phyloP scores from a whole-genome alignment of 1,140 invertebrate genomes.

The Oreohelix idahoensis region DNA sequence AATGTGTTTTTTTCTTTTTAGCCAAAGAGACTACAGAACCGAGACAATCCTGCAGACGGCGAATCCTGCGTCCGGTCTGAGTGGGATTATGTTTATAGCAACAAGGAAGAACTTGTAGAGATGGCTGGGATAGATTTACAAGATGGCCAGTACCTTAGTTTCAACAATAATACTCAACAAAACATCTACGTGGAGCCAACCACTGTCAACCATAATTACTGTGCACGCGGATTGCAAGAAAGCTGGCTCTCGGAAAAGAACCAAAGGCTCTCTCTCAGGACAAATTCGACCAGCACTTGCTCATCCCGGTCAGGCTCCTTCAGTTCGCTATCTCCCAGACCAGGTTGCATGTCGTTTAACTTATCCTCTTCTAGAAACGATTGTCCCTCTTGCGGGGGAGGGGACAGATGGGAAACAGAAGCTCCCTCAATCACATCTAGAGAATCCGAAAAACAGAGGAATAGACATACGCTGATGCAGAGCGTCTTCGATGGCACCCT shows the following conservation, averaged over 20 bases:
- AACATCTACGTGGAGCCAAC: not conserved
- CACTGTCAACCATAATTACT: not conserved
- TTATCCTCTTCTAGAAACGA: too few species aligned
- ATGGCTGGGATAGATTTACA: not conserved
- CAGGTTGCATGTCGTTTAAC: too few species aligned
- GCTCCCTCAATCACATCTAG: not conserved
- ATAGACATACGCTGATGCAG: not conserved
- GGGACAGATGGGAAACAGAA: not conserved
- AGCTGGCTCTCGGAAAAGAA: not conserved
- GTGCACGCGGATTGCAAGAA: not conserved
- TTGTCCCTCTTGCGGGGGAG: too few species aligned
- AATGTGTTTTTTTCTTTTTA: not conserved
- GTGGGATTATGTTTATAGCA: not conserved
- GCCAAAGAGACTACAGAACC: slow-evolving; percentile 21
- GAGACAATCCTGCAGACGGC: not conserved
- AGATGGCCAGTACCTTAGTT: slow-evolving; percentile 42
- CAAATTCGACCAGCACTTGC: too few species aligned
- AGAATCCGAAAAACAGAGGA: not conserved
- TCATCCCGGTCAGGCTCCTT: too few species aligned
- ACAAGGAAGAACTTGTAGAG: not conserved
- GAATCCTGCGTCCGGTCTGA: not conserved
- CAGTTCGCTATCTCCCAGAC: not conserved
- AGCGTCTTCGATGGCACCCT: not conserved
- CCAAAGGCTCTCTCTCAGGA: too few species aligned
- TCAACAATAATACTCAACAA: slow-evolving; percentile 48